phyloP scores from a whole-genome alignment of 2,797 vertebrate species.

The Ibycter americanus region DNA sequence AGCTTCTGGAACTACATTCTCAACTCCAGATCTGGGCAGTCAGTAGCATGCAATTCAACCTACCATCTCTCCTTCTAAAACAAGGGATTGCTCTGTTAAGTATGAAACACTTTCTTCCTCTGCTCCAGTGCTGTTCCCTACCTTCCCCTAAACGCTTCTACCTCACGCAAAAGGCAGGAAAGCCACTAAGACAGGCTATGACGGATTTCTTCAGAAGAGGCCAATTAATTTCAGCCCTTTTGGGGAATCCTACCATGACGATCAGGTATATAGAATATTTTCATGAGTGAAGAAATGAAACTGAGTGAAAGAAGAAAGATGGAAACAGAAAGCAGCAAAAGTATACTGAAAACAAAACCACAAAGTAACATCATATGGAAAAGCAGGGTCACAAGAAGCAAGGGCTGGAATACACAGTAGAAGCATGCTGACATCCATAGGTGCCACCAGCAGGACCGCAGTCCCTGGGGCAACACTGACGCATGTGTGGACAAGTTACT shows the following conservation, averaged over 20 bases:
- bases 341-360: slow-evolving; percentile 23
- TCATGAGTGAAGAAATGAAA: slow-evolving; percentile 61
- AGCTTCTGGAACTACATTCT: slow-evolving; percentile 42
- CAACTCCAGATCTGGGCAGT: slow-evolving; percentile 53
- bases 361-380: neutral
- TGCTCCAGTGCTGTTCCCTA: neutral
- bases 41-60: slow-evolving; percentile 31
- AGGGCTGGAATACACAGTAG: neutral
- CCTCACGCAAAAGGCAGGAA: neutral
- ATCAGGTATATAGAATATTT: slow-evolving; percentile 70
- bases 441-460: neutral
- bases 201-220: neutral
- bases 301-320: neutral
- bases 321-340: slow-evolving; percentile 21
- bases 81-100: neutral
- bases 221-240: neutral
- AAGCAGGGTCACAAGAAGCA: slow-evolving; percentile 21
- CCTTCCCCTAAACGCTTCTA: neutral
- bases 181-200: neutral
- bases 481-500: neutral
- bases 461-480: neutral
- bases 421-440: slow-evolving; percentile 29
- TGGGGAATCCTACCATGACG: neutral
- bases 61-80: neutral
- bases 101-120: neutral